Evolutionary conservation across 2,888 invertebrate genomes (phyloP).

Genomic region (Strigamia crassipes): DNA sequence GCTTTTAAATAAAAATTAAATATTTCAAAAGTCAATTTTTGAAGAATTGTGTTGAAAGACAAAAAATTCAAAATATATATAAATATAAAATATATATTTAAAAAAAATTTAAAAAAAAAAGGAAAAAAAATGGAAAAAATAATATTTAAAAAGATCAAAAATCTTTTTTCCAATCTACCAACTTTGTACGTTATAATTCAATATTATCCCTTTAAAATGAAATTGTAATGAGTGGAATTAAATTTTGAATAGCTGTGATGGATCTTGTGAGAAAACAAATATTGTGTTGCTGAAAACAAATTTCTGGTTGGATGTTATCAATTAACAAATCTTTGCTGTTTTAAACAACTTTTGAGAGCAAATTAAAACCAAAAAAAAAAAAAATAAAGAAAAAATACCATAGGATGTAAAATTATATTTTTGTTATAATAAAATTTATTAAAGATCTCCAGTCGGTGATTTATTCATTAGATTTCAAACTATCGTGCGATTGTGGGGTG

Average conservation of each 20-base stretch:
- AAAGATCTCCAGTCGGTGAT: constrained; percentile 6
- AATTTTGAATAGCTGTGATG: constrained; percentile 37
- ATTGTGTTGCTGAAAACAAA: constrained; percentile 33
- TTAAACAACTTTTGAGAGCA: constrained; percentile 37
- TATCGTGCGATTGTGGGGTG: not conserved
- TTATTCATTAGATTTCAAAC: not conserved
- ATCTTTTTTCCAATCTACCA: constrained; percentile 18
- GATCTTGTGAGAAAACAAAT: constrained; percentile 20
- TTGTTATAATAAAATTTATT: constrained; percentile 37
- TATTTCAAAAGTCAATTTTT: constrained; percentile 19
- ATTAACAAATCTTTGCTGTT: constrained; percentile 23
- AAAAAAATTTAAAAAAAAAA: too few species aligned
- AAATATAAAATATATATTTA: not conserved
- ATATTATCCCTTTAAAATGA: not conserved
- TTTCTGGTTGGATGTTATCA: constrained; percentile 18
- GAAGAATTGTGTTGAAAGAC: not conserved
- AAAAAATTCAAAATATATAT: not conserved
- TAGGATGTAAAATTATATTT: constrained; percentile 37
- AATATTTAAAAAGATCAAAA: too few species aligned
- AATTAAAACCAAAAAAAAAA: constrained; percentile 4
- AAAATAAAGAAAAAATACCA: not conserved
- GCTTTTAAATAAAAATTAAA: constrained; percentile 6
- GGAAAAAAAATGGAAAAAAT: too few species aligned
- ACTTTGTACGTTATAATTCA: constrained; percentile 34
- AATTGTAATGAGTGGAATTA: constrained; percentile 21